Base-by-base conservation (phyloP, 2,113 vertebrate genomes). In the Platichthys stellatus region DNA sequence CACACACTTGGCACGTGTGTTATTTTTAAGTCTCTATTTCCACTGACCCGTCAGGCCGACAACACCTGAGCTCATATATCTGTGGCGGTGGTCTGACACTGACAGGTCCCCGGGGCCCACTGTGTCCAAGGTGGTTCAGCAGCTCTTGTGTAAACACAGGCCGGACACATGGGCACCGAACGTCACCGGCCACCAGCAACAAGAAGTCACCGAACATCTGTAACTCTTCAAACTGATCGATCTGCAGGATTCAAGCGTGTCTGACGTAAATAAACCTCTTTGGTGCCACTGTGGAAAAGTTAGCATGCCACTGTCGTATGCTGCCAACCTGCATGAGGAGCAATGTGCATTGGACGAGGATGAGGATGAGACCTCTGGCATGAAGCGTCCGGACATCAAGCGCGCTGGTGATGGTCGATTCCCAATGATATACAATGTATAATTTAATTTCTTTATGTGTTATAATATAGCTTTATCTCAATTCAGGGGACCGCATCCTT, bases 51-150 rank as follows among this genome's bases (percentile, higher is more conserved):
- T 86, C 49, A 70, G 71, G 78, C 70, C 1, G 80, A 90, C 81
- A 90, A 76, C 89, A 86, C 80, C 85, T 86, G 74, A 80, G 83
- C 81, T 91, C 81, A 75, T 86, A 77, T 91, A 80, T 90, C 86
- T 80, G 76, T 68, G 3, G 69, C 45, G 84, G 82, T 82, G 86
- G 78, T 86, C 81, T 69, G 75, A 82, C 53, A 67, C 60, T 65
- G 72, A 78, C 69, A 76, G 15, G 47, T 84, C 90, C 76, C 83
- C 5, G 0, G 72, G 76, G 69, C 9, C 71, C 67, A 40, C 28
- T 80, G 64, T 78, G 85, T 80, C 62, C 78, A 68, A 72, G 60
- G 69, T 23, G 65, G 82, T 74, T 80, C 80, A 81, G 67, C 66
- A 77, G 53, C 57, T 51, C 73, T 38, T 47, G 49, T 69, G 66